These are phyloP conservation scores for Euwallacea similis DNA, from an alignment of 1,140 invertebrate species.

Conservation along the genomic window DNA sequence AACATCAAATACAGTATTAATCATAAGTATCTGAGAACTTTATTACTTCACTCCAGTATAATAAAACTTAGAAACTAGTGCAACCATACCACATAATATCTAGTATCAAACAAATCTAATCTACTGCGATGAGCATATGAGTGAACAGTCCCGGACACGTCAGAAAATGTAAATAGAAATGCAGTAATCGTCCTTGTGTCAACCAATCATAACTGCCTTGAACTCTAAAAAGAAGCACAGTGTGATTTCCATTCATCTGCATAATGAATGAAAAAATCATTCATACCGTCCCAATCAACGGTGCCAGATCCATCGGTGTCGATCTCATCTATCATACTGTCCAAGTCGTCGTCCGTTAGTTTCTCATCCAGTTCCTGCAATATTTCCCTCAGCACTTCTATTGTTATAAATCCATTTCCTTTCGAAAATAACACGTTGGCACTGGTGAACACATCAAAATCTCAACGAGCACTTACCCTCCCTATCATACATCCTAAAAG, in stretches of 20 bases:
- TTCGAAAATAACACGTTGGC: slow-evolving; percentile 40
- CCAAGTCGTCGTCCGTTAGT: slow-evolving; percentile 67
- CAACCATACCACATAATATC: too few species aligned
- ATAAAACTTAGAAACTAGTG: too few species aligned
- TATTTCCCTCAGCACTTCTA: slow-evolving; percentile 71
- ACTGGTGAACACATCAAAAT: not conserved
- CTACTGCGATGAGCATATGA: too few species aligned
- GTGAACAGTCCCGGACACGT: too few species aligned
- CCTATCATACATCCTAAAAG: slow-evolving; percentile 78
- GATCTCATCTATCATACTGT: slow-evolving; percentile 77
- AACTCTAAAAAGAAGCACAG: slow-evolving; percentile 64
- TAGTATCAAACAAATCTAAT: too few species aligned
- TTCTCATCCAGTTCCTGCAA: slow-evolving; percentile 74
- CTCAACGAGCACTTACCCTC: slow-evolving; percentile 55
- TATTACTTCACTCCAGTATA: too few species aligned
- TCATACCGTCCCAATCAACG: slow-evolving; percentile 71
- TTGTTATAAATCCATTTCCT: slow-evolving; percentile 75
- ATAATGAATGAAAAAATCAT: slow-evolving; percentile 5
- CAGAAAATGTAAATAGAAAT: too few species aligned
- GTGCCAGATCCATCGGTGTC: slow-evolving; percentile 71
- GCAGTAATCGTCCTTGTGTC: not conserved
- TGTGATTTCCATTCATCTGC: not conserved
- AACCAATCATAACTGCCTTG: slow-evolving; percentile 78
- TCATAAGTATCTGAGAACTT: too few species aligned
- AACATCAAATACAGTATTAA: too few species aligned